A percentile compares a stretch with the other conserved stretches of the same genome.
These are phyloP conservation scores for Danaus plexippus DNA, from an alignment of 1,140 invertebrate species.

Conservation along the genomic window DNA sequence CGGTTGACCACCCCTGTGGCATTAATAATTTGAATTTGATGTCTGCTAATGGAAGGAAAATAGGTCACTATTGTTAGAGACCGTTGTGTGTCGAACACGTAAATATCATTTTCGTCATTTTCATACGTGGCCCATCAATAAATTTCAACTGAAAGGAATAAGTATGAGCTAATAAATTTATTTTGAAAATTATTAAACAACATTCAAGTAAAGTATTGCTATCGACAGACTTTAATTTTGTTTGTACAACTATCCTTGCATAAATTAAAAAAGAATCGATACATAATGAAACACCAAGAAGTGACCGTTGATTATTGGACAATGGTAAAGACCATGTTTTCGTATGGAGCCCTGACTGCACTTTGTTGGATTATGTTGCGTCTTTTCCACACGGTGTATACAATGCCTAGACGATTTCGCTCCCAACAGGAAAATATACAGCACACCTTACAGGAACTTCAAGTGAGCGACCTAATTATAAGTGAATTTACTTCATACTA, in stretches of 20 bases:
- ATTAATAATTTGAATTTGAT: constrained; percentile 50
- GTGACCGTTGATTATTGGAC: constrained; percentile 68
- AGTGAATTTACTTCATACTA: too few species aligned
- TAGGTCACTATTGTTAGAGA: constrained; percentile 33
- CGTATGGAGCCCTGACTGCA: constrained; percentile 58
- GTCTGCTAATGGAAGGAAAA: constrained; percentile 46
- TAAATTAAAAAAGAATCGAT: too few species aligned
- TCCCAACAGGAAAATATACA: constrained; percentile 56
- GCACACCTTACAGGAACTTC: constrained; percentile 46
- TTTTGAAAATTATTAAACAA: too few species aligned
- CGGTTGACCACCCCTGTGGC: constrained; percentile 33
- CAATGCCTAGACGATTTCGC: constrained; percentile 53
- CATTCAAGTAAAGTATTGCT: not conserved
- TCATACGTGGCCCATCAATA: too few species aligned
- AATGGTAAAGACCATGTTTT: constrained; percentile 62
- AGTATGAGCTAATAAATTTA: too few species aligned
- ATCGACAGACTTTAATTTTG: not conserved
- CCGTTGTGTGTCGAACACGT: constrained; percentile 17
- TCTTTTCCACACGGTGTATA: constrained; percentile 64
- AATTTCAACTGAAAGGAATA: too few species aligned
- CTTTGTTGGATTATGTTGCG: constrained; percentile 67
- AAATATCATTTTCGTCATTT: constrained; percentile 5
- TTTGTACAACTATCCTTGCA: not conserved
- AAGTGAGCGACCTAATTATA: constrained; percentile 27
- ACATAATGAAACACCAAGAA: constrained; percentile 66